Evolutionary conservation across 2,797 vertebrate species (phyloP), one percentile per base, ranked within the genome.

Genomic region (Sciurus vulgaris): DNA sequence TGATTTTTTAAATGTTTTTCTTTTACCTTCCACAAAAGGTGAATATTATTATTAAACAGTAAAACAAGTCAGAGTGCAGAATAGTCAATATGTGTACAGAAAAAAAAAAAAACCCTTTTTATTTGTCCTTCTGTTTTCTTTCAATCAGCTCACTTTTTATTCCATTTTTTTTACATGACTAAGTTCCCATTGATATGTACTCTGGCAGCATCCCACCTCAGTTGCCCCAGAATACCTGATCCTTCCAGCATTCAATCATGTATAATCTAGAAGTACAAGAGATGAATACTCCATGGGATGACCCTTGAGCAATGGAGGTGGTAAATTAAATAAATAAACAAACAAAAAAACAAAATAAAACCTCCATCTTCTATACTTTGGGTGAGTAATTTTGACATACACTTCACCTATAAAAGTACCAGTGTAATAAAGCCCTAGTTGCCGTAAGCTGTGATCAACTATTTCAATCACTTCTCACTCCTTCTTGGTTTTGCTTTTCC

Each of bases 1-100:
- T 69, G 89, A 86, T 41, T 41, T 59, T 74, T 61, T 7, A 38
- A 79, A 5, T 3, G 12, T 44, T 56, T 65, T 26, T 26, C 3
- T 51, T 86, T 89, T 51, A n/a, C 7, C 47, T 56, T 30, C 20
- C 20, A 77, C 4, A 35, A 65, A 26, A n/a, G 1, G 0, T 73
- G 56, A 67, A n/a, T 44, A 86, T 56, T n/a, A 76, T 44, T 89
- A 33, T 47, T 93, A 26, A 74, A 93, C 67, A 94, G 4, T 38
- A 93, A 93, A 78, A 56, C 10, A 61, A 65, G 79, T 67, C 13
- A 89, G 18, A 94, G 65, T 17, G 4, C 15, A 24, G 8, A 63
- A 35, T 3, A 61, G 33, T 73, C 49, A 59, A 59, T 44, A n/a
- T 61, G 63, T 30, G 5, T 15, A 78, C 6, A 76, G 47, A 74